Conservation (phyloP, 2,888 invertebrate genomes). For the Osmoderma eremita region DNA sequence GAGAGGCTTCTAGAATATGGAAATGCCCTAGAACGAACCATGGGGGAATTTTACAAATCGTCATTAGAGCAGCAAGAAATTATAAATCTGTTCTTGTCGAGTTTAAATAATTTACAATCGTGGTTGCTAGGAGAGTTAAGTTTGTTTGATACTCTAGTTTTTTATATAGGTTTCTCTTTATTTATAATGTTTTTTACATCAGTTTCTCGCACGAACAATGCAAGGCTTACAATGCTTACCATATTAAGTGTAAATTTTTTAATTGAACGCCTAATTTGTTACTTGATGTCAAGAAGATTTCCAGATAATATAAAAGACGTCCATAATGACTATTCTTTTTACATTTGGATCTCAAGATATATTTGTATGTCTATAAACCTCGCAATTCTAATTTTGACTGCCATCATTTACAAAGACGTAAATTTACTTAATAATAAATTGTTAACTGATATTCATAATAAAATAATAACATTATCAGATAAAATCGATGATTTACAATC, state of each 20-base stretch:
- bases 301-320: conserved; percentile 51
- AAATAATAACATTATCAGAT: conserved; percentile 53
- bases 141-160: conserved; percentile 71
- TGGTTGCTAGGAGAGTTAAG: conserved; percentile 73
- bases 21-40: conserved; percentile 65
- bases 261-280: conserved; percentile 63
- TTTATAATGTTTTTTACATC: conserved; percentile 69
- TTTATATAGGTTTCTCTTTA: conserved; percentile 67
- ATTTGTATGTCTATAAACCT: conserved; percentile 57
- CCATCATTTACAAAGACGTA: conserved; percentile 62
- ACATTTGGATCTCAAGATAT: conserved; percentile 65
- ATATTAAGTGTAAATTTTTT: conserved; percentile 66
- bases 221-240: conserved; percentile 68
- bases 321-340: conserved; percentile 61
- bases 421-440: conserved; percentile 62
- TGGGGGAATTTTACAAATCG: conserved; percentile 63
- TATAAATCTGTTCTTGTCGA: conserved; percentile 68
- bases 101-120: conserved; percentile 68
- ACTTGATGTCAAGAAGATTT: conserved; percentile 46
- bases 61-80: conserved; percentile 68
- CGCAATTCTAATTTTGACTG: conserved; percentile 57
- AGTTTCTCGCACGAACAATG: conserved; percentile 66
- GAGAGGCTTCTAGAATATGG: conserved; percentile 67
- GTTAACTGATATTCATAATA: conserved; percentile 62
- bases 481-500: conserved; percentile 38